Evolutionary conservation across 2,113 vertebrate genomes (phyloP).

Genomic region (Scopus umbretta): DNA sequence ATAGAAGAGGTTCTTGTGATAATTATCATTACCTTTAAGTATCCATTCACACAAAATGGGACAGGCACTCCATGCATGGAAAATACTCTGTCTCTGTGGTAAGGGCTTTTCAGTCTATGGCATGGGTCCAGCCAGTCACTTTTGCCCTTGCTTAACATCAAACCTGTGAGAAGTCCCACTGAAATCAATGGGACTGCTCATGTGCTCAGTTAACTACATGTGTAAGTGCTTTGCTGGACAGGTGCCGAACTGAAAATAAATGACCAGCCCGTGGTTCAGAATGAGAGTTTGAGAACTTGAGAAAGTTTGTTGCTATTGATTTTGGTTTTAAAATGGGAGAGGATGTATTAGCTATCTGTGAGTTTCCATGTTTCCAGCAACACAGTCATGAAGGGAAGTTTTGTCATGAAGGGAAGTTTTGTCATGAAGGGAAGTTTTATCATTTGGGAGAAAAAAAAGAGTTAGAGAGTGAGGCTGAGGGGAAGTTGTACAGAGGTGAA

Average conservation of each 20-base stretch:
- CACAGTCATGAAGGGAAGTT: neutral
- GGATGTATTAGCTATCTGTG: neutral
- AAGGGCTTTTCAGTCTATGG: neutral
- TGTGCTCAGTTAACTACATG: neutral
- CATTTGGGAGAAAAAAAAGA: neutral
- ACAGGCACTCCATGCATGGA: neutral
- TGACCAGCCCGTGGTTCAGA: neutral
- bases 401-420: neutral
- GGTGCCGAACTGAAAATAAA: neutral
- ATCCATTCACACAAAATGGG: neutral
- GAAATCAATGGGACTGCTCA: neutral
- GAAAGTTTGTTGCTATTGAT: neutral
- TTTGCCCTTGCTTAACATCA: slow-evolving; percentile 1
- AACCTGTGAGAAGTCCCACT: neutral
- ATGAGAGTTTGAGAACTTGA: neutral
- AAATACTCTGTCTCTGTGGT: neutral
- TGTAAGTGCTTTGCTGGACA: neutral
- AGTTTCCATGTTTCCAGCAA: neutral
- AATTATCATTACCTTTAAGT: neutral
- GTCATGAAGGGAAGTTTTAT: neutral
- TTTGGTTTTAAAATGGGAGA: neutral
- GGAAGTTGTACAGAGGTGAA: neutral
- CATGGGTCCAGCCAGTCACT: neutral
- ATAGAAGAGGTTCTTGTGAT: neutral
- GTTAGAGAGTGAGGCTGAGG: neutral